These are phyloP conservation scores for Lerista edwardsae DNA, from an alignment of 2,797 vertebrate species.

Conservation along the genomic window DNA sequence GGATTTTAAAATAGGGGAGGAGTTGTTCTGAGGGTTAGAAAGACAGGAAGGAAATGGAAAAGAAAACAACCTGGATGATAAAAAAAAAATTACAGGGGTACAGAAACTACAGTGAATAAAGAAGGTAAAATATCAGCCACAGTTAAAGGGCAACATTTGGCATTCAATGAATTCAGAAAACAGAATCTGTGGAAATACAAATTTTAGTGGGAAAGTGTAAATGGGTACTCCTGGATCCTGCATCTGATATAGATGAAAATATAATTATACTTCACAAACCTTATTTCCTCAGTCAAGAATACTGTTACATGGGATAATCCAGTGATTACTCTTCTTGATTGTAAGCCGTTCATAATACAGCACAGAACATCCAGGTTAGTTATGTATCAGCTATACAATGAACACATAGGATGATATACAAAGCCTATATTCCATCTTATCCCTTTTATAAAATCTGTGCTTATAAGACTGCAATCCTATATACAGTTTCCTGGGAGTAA, in stretches of 20 bases:
- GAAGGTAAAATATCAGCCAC: background rate
- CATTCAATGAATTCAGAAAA: background rate
- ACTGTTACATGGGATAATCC: background rate
- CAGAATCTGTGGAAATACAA: background rate
- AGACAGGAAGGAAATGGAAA: background rate
- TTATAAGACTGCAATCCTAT: background rate
- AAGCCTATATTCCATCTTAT: background rate
- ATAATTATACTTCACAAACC: background rate
- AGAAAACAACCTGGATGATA: background rate
- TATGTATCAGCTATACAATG: background rate
- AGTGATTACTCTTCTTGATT: background rate
- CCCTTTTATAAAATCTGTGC: background rate
- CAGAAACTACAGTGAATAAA: background rate
- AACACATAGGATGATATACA: background rate
- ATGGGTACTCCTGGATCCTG: background rate
- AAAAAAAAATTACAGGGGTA: background rate
- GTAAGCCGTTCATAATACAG: no score
- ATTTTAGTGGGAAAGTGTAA: background rate
- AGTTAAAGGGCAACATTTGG: background rate
- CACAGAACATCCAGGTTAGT: no score
- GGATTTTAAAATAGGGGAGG: no score
- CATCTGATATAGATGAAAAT: background rate
- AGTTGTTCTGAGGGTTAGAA: no score
- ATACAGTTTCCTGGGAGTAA: no score
- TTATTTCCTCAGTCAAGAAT: background rate